Percentiles rank a stretch among this genome's conserved stretches.
Evolutionary conservation across 2,113 vertebrate genomes (phyloP).

Genomic region (Climacteris rufus): DNA sequence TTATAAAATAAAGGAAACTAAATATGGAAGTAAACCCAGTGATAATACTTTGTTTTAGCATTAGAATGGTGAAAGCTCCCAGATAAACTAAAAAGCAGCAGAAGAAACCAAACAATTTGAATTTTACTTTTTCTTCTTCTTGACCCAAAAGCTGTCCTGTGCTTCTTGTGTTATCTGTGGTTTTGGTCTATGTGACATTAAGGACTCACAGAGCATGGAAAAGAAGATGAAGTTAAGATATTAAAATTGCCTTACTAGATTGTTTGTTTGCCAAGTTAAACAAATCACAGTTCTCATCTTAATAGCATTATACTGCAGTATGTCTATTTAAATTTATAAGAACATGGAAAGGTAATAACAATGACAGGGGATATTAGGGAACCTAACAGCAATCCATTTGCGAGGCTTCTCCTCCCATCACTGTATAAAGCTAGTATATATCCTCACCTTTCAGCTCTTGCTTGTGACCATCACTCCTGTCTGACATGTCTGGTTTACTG

Average conservation of each 20-base stretch:
- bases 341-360: not conserved
- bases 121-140: not conserved
- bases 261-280: not conserved
- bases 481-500: not conserved
- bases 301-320: not conserved
- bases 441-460: not conserved
- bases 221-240: not conserved
- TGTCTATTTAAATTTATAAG: not conserved
- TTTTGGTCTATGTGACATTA: not conserved
- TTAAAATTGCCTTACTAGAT: not conserved
- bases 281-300: not conserved
- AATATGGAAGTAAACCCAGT: not conserved
- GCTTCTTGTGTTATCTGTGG: not conserved
- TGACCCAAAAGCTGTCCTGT: not conserved
- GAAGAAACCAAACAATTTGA: not conserved
- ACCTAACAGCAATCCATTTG: not conserved
- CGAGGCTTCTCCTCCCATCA: not conserved
- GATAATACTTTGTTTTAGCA: not conserved
- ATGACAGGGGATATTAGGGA: not conserved
- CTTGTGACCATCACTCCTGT: not conserved
- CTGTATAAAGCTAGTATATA: not conserved
- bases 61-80: not conserved
- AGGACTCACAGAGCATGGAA: not conserved
- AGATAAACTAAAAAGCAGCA: not conserved
- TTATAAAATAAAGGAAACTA: not conserved